phyloP scores from a whole-genome alignment of 2,888 invertebrate species.

The Erynnis tages region DNA sequence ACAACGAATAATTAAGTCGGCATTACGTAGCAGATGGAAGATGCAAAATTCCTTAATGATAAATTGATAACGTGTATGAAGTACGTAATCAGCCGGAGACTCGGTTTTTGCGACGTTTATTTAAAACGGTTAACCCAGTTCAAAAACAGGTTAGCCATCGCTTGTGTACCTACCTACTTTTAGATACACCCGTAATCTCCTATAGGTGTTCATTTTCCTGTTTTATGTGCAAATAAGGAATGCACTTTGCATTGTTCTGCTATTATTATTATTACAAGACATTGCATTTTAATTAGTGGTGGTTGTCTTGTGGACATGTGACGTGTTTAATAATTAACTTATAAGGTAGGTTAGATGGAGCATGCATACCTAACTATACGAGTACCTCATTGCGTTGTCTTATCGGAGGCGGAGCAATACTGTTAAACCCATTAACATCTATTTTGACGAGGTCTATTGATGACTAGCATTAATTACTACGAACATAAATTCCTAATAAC shows the following conservation, averaged over 20 bases:
- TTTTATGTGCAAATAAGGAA: slow-evolving; percentile 32
- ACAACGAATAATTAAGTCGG: too few relatives aligned
- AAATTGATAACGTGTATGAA: slow-evolving; percentile 26
- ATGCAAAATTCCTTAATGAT: slow-evolving; percentile 23
- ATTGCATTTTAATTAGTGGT: slow-evolving; percentile 13
- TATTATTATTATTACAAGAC: slow-evolving; percentile 26
- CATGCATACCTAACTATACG: too few relatives aligned
- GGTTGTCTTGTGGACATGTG: slow-evolving; percentile 8
- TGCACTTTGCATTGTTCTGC: slow-evolving; percentile 29
- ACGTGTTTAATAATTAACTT: slow-evolving; percentile 14
- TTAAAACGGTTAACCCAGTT: slow-evolving; percentile 33
- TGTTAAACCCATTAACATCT: not conserved
- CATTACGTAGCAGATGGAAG: slow-evolving; percentile 9
- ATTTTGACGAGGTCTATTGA: not conserved
- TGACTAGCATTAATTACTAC: too few relatives aligned
- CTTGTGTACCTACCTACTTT: slow-evolving; percentile 7
- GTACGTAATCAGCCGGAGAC: slow-evolving; percentile 27
- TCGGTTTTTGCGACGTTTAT: slow-evolving; percentile 29
- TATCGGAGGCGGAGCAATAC: not conserved
- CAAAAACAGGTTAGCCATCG: slow-evolving; percentile 31
- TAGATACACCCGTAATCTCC: slow-evolving; percentile 26
- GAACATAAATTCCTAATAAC: too few relatives aligned
- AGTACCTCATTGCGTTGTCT: not conserved
- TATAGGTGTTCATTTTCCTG: slow-evolving; percentile 37
- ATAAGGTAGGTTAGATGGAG: not conserved